A percentile compares a stretch with the other conserved stretches of the same genome.
Conservation (phyloP, 2,113 vertebrate species). For the Seriola dumerili region DNA sequence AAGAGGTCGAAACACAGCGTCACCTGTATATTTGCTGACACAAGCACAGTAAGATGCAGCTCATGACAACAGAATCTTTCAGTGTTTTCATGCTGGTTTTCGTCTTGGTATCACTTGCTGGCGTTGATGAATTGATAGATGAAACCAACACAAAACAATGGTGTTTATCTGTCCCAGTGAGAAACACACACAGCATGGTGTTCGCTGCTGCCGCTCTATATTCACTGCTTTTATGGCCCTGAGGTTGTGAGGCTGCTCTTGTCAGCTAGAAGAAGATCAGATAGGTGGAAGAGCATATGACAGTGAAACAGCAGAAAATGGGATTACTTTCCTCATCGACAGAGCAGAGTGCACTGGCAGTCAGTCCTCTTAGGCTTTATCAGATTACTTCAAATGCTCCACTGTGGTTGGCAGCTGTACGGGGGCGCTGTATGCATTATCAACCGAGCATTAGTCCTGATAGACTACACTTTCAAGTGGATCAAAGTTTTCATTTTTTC, state of each 20-base stretch:
- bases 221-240: conserved; percentile 14
- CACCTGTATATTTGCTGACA: neutral
- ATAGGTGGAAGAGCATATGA: conserved; percentile 64
- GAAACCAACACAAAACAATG: neutral
- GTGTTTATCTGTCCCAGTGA: neutral
- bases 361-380: conserved; percentile 65
- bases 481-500: conserved; percentile 33
- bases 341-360: conserved; percentile 64
- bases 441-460: conserved; percentile 58
- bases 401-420: conserved; percentile 53
- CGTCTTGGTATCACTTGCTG: neutral
- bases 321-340: conserved; percentile 68
- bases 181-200: conserved; percentile 5
- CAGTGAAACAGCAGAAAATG: conserved; percentile 75
- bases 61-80: neutral
- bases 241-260: conserved; percentile 34
- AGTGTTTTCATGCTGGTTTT: neutral
- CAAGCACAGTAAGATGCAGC: neutral
- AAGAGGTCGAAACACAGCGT: neutral
- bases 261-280: conserved; percentile 69
- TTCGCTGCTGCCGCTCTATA: conserved; percentile 21
- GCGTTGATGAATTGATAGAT: neutral
- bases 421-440: conserved; percentile 53
- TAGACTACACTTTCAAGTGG: conserved; percentile 51
- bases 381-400: conserved; percentile 74